Conservation (phyloP, 2,797 vertebrate species). For the Triplophysa bombifrons region DNA sequence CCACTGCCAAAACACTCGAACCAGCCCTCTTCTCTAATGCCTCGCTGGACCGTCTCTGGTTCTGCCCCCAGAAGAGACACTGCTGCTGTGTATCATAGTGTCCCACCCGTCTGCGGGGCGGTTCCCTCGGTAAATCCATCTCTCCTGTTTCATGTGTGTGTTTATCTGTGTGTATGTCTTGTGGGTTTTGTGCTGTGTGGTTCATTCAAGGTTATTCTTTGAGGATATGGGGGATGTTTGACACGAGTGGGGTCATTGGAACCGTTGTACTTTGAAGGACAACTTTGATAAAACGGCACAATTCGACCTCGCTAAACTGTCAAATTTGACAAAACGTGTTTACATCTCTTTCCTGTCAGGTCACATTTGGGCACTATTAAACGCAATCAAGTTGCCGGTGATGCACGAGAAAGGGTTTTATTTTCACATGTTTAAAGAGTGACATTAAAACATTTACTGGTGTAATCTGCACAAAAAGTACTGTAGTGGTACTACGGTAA, state of each 20-base stretch:
- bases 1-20: conserved; percentile 7
- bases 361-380: conserved; percentile 28
- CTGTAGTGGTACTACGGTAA: neutral
- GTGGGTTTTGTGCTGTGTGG: conserved; percentile 9
- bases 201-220: neutral
- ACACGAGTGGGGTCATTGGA: conserved; percentile 4
- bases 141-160: conserved; percentile 12
- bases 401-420: neutral
- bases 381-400: neutral
- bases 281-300: neutral
- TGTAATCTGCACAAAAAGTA: neutral
- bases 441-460: neutral
- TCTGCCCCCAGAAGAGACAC: conserved; percentile 4
- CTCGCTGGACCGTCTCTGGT: conserved; percentile 27
- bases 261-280: neutral
- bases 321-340: neutral
- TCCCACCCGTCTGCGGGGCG: neutral
- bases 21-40: conserved; percentile 22
- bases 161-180: conserved; percentile 5
- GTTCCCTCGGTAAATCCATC: conserved; percentile 28
- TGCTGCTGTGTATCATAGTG: conserved; percentile 24
- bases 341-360: conserved; percentile 4
- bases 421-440: neutral
- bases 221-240: neutral
- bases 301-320: conserved; percentile 11